phyloP scores from a whole-genome alignment of 2,113 vertebrate species.

The Pollachius pollachius region DNA sequence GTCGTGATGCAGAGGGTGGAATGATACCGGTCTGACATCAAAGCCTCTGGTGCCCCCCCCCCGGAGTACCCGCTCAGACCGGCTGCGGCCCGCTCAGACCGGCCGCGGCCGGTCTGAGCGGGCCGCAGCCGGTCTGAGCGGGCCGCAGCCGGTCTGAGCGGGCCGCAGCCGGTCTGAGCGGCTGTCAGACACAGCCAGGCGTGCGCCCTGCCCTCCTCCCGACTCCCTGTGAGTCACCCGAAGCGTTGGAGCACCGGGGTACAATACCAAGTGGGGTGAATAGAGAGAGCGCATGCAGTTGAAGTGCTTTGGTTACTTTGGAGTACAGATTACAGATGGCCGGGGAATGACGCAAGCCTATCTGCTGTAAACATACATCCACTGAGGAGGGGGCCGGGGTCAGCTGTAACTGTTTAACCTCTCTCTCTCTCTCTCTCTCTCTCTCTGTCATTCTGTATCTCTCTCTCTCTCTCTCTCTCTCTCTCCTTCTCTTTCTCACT shows the following conservation, averaged over 20 bases:
- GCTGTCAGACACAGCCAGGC: too few species aligned
- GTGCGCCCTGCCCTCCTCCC: too few species aligned
- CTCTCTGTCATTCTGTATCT: constrained; percentile 51
- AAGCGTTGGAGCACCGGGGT: neutral
- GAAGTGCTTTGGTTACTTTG: constrained; percentile 10
- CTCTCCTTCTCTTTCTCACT: constrained; percentile 33
- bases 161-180: too few species aligned
- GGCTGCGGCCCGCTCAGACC: too few species aligned
- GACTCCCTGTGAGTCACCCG: too few species aligned
- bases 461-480: constrained; percentile 24
- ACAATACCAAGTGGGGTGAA: too few species aligned
- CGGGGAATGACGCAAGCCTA: constrained; percentile 30
- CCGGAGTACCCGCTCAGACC: constrained; percentile 49
- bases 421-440: constrained; percentile 24
- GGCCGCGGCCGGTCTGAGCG: too few species aligned
- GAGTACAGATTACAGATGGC: constrained; percentile 6
- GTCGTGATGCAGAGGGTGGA: neutral
- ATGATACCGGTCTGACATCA: constrained; percentile 8
- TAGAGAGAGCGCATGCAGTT: neutral
- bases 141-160: too few species aligned
- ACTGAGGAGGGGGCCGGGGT: constrained; percentile 22
- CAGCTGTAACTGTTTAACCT: constrained; percentile 29
- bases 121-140: too few species aligned
- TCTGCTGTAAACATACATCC: constrained; percentile 38
- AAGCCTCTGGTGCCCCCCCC: constrained; percentile 36